These are phyloP conservation scores for Drosophila macrothrix DNA, from an alignment of 2,888 invertebrate species.

Conservation along the genomic window DNA sequence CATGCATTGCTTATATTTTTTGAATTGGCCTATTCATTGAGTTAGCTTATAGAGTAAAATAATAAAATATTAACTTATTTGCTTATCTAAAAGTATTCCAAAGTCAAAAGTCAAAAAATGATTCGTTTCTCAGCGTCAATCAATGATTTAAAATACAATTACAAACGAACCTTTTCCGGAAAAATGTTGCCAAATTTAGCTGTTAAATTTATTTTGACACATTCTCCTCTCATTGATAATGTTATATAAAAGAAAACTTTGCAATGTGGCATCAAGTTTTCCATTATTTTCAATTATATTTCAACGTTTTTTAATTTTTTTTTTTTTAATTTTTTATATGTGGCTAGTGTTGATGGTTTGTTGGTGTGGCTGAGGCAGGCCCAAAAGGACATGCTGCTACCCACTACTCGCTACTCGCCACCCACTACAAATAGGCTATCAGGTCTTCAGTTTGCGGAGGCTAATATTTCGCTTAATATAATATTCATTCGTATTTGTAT, in stretches of 20 bases:
- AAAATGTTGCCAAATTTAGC: neutral
- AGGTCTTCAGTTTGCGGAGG: neutral
- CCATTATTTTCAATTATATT: neutral
- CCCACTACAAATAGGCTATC: neutral
- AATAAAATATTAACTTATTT: neutral
- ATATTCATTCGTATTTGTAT: constrained; percentile 69
- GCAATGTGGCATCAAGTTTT: neutral
- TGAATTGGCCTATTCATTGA: neutral
- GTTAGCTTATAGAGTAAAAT: neutral
- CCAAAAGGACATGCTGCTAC: neutral
- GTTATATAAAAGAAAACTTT: neutral
- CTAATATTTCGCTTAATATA: constrained; percentile 33
- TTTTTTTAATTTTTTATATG: neutral
- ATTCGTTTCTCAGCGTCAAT: neutral
- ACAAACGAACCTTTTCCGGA: neutral
- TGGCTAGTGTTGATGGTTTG: neutral
- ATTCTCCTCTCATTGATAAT: neutral
- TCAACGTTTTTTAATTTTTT: accelerated
- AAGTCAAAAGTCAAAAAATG: neutral
- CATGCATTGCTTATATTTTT: neutral
- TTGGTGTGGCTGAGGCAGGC: neutral
- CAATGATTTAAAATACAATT: neutral
- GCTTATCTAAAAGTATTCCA: neutral
- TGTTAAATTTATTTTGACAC: neutral
- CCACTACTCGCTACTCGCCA: too few relatives aligned